Percentiles rank a stretch among this genome's conserved stretches.
Conservation (phyloP, 1,140 invertebrate genomes). For the Cyphomyrmex costatus region DNA sequence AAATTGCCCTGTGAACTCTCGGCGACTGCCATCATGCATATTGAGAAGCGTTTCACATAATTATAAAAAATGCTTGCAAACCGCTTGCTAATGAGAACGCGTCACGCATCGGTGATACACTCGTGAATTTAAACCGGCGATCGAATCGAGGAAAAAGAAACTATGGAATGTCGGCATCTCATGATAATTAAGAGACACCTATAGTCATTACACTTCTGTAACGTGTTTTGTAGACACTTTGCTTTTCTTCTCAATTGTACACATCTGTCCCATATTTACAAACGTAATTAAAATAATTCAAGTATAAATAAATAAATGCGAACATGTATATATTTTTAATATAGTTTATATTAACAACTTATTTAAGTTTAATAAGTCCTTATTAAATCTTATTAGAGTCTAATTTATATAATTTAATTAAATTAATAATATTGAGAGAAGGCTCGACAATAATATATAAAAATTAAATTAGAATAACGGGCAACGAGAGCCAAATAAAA, state of each 20-base stretch:
- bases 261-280: background rate
- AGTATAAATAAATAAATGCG: too few relatives aligned
- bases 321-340: too few relatives aligned
- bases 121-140: constrained; percentile 49
- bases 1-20: constrained; percentile 1
- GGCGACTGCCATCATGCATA: constrained; percentile 2
- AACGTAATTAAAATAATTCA: background rate
- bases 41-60: constrained; percentile 34
- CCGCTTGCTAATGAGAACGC: constrained; percentile 52
- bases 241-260: background rate
- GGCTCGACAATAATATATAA: too few relatives aligned
- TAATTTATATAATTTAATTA: too few relatives aligned
- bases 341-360: too few relatives aligned
- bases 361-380: too few relatives aligned
- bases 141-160: constrained; percentile 51
- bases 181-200: constrained; percentile 67
- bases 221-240: background rate
- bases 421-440: too few relatives aligned
- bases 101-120: constrained; percentile 69
- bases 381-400: too few relatives aligned
- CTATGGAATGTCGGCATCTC: background rate
- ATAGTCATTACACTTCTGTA: background rate
- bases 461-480: too few relatives aligned
- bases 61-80: constrained; percentile 45
- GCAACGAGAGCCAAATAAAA: too few relatives aligned